These are phyloP conservation scores for Perca schrenkii DNA, from an alignment of 2,113 vertebrate species.

Conservation along the genomic window DNA sequence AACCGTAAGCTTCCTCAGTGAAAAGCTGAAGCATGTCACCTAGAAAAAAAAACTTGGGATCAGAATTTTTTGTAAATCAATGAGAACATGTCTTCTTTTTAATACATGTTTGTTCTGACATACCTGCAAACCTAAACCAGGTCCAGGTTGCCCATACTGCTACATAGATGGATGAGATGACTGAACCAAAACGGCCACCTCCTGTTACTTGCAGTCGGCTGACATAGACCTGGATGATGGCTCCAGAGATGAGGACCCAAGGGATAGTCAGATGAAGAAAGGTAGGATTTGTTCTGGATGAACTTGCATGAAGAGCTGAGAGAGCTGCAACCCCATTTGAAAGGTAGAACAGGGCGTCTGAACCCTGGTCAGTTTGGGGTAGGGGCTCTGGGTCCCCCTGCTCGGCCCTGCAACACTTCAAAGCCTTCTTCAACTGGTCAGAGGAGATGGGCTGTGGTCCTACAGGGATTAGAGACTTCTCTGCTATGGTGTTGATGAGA, in stretches of 20 bases:
- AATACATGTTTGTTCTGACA: neutral
- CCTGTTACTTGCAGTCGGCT: constrained; percentile 87
- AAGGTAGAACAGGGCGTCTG: constrained; percentile 89
- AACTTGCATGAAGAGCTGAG: constrained; percentile 81
- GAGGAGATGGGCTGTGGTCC: constrained; percentile 84
- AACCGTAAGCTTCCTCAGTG: constrained; percentile 72
- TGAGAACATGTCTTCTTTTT: neutral
- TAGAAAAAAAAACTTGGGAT: constrained; percentile 49
- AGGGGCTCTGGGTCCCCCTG: constrained; percentile 24
- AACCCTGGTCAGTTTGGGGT: constrained; percentile 67
- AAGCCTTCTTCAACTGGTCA: constrained; percentile 70
- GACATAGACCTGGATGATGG: constrained; percentile 87
- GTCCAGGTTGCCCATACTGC: constrained; percentile 90
- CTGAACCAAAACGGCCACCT: constrained; percentile 83
- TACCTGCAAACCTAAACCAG: constrained; percentile 91
- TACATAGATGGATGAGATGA: constrained; percentile 87
- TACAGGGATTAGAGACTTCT: constrained; percentile 88
- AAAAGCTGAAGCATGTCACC: constrained; percentile 78
- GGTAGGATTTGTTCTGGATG: constrained; percentile 24
- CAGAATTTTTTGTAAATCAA: neutral
- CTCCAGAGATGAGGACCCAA: constrained; percentile 89
- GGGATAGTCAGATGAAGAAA: constrained; percentile 85
- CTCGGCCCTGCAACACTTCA: constrained; percentile 47
- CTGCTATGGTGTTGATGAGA: constrained; percentile 91
- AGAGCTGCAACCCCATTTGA: constrained; percentile 88